These are phyloP conservation scores for Cromileptes altivelis DNA, from an alignment of 2,113 vertebrate species.

Conservation along the genomic window DNA sequence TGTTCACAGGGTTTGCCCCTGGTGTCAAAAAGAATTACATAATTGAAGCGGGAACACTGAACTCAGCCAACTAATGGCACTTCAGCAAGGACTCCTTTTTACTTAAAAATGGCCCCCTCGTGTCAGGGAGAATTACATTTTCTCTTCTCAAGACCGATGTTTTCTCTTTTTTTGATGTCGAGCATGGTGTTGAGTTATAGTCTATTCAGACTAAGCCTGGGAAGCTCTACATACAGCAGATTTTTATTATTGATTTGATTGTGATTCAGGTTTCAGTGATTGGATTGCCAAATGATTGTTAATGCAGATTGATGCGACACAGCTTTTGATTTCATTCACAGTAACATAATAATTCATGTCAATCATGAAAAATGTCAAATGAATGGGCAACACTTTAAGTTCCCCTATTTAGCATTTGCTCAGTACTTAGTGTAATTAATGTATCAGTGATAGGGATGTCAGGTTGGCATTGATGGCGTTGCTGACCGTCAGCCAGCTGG, in stretches of 20 bases:
- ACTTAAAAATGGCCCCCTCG: slow-evolving; percentile 39
- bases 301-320: no score
- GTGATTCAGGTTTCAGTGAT: not conserved
- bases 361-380: not conserved
- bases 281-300: not conserved
- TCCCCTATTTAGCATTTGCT: not conserved
- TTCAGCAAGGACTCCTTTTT: slow-evolving; percentile 30
- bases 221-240: not conserved
- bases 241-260: not conserved
- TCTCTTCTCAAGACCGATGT: slow-evolving; percentile 48
- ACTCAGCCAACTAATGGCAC: slow-evolving; percentile 45
- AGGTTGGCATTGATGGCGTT: no score
- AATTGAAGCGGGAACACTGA: slow-evolving; percentile 50
- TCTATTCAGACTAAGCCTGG: not conserved
- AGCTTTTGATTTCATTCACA: not conserved
- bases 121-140: slow-evolving; percentile 49
- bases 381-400: not conserved
- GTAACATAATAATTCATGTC: not conserved
- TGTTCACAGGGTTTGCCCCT: slow-evolving; percentile 46
- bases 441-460: not conserved
- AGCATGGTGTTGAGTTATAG: not conserved
- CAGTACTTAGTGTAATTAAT: not conserved
- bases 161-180: slow-evolving; percentile 45
- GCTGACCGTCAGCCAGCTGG: no score
- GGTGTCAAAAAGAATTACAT: slow-evolving; percentile 57